Conservation (phyloP, 2,797 vertebrate species). For the Semaprochilodus insignis region DNA sequence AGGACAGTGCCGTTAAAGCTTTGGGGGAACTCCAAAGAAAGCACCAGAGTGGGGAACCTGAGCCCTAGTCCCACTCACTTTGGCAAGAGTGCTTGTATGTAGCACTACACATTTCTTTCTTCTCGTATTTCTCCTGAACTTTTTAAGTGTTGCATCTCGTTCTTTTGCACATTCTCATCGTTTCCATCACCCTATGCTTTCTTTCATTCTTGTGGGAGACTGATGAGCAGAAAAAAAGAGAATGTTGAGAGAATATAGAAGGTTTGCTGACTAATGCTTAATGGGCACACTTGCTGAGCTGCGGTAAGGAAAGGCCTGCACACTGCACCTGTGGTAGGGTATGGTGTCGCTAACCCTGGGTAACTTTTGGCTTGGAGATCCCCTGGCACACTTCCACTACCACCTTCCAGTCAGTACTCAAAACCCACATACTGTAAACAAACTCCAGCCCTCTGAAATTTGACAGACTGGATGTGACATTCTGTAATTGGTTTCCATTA, state of each 20-base stretch:
- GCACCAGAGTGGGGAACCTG: constrained; percentile 79
- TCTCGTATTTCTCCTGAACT: constrained; percentile 45
- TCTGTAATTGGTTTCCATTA: constrained; percentile 30
- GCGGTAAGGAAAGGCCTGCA: constrained; percentile 64
- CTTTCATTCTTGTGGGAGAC: constrained; percentile 31
- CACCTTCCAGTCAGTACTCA: constrained; percentile 69
- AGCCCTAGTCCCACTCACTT: constrained; percentile 67
- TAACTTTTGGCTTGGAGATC: constrained; percentile 65
- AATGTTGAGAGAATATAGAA: constrained; percentile 41
- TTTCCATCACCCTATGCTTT: constrained; percentile 38
- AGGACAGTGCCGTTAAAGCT: constrained; percentile 80
- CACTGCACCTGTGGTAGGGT: constrained; percentile 71
- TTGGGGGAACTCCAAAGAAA: constrained; percentile 85
- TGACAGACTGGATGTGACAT: constrained; percentile 38
- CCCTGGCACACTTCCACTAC: constrained; percentile 59
- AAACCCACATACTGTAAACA: constrained; percentile 21
- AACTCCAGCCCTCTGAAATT: constrained; percentile 3
- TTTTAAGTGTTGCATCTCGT: constrained; percentile 37
- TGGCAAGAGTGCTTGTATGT: constrained; percentile 43
- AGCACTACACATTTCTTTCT: constrained; percentile 41
- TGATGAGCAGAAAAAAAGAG: constrained; percentile 55
- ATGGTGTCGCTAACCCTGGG: constrained; percentile 57
- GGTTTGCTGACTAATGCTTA: constrained; percentile 69
- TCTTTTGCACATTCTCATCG: constrained; percentile 54
- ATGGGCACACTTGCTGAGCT: constrained; percentile 61